Evolutionary conservation across 1,140 invertebrate species (phyloP).

Genomic region (Scaptomyza montana): DNA sequence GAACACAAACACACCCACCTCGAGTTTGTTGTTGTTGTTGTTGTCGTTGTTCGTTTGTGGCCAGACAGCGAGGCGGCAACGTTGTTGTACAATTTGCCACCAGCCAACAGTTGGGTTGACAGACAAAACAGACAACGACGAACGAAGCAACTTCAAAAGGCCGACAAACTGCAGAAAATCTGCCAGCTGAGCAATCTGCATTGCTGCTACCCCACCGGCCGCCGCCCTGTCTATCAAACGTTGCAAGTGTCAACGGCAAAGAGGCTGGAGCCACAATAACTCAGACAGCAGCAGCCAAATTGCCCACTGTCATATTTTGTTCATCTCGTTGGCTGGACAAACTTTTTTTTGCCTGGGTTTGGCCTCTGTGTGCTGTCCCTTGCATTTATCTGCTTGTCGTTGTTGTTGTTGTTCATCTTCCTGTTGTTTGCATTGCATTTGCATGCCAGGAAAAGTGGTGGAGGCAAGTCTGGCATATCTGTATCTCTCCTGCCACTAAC

Average conservation of each 20-base stretch:
- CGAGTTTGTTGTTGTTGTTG: slow-evolving; percentile 12
- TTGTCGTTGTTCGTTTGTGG: neutral
- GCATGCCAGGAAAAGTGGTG: slow-evolving; percentile 6
- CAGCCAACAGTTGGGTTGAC: slow-evolving; percentile 7
- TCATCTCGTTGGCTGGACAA: slow-evolving; percentile 35
- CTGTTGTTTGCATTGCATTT: slow-evolving; percentile 35
- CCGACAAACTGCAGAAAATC: slow-evolving; percentile 64
- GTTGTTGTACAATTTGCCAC: slow-evolving; percentile 48
- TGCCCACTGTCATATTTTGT: slow-evolving; percentile 40
- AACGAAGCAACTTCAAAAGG: slow-evolving; percentile 67
- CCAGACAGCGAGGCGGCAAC: slow-evolving; percentile 61
- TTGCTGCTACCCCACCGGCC: too few relatives aligned
- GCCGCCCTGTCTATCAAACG: slow-evolving; percentile 7
- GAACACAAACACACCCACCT: too few relatives aligned
- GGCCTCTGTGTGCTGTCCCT: slow-evolving; percentile 28
- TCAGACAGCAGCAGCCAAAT: slow-evolving; percentile 58
- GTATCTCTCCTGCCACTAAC: slow-evolving; percentile 31
- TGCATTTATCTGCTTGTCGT: slow-evolving; percentile 59
- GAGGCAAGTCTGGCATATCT: neutral
- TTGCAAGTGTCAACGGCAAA: slow-evolving; percentile 67
- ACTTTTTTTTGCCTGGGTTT: slow-evolving; percentile 39
- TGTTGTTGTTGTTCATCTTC: neutral
- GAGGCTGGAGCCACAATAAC: slow-evolving; percentile 62
- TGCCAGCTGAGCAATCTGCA: slow-evolving; percentile 3
- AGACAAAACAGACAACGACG: slow-evolving; percentile 4